Conservation (phyloP, 2,888 invertebrate genomes). For the Amiota communis region DNA sequence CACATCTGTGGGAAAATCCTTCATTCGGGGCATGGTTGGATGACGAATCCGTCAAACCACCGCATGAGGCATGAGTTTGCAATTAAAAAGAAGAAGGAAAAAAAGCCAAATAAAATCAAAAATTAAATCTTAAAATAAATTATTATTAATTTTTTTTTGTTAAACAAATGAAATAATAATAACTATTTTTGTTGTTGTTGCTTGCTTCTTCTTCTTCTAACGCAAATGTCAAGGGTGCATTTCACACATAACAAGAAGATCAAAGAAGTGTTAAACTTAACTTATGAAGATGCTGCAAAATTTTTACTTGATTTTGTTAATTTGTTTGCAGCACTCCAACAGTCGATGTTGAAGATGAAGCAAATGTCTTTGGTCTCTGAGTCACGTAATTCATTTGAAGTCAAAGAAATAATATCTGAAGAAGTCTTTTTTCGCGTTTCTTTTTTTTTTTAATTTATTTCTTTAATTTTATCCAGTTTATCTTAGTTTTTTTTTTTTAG, state of each 20-base stretch:
- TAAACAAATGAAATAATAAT: not conserved
- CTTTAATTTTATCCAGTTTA: too few relatives aligned
- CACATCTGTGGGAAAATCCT: too few relatives aligned
- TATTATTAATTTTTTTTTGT: not conserved
- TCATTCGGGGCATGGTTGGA: not conserved
- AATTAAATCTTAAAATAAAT: not conserved
- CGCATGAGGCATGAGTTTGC: not conserved
- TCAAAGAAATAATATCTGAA: conserved; percentile 1
- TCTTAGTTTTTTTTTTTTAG: too few relatives aligned
- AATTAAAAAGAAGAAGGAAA: not conserved
- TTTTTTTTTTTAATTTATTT: too few relatives aligned
- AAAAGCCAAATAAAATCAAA: not conserved
- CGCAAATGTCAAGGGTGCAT: conserved; percentile 14
- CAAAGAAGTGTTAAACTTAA: too few relatives aligned
- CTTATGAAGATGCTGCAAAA: not conserved
- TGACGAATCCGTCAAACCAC: not conserved
- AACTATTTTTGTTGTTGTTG: not conserved
- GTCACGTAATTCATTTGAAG: conserved; percentile 27
- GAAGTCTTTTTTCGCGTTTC: too few relatives aligned
- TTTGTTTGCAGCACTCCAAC: conserved; percentile 3
- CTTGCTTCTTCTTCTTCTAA: not conserved
- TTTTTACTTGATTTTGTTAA: not conserved
- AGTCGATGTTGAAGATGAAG: not conserved
- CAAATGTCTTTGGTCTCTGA: conserved; percentile 10
- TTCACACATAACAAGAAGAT: not conserved